These are phyloP conservation scores for Notocelia uddmanniana DNA, from an alignment of 2,888 invertebrate genomes.

Conservation along the genomic window DNA sequence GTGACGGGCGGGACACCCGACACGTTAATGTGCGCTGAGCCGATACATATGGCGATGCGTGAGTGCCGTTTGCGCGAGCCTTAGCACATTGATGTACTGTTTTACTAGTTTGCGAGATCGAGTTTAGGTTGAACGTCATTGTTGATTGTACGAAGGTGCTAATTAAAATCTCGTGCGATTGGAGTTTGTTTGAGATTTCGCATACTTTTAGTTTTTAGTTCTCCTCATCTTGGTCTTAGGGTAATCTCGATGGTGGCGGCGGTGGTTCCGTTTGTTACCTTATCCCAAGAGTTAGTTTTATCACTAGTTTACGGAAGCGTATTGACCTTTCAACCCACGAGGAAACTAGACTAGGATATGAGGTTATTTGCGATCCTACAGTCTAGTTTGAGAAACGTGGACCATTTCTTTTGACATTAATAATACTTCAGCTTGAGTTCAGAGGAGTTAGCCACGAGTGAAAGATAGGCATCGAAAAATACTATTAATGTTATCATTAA, in stretches of 20 bases:
- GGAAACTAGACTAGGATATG: not conserved
- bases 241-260: not conserved
- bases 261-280: not conserved
- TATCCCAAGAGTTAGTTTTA: not conserved
- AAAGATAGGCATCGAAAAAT: not conserved
- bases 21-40: slow-evolving; percentile 81
- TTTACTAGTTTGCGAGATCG: slow-evolving; percentile 45
- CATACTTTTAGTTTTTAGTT: not conserved
- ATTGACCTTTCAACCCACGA: not conserved
- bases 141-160: not conserved
- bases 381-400: not conserved
- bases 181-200: not conserved
- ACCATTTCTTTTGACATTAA: not conserved
- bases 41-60: slow-evolving; percentile 79
- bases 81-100: slow-evolving; percentile 48
- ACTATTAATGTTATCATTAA: not conserved
- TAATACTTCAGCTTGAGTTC: not conserved
- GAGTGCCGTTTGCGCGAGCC: slow-evolving; percentile 58
- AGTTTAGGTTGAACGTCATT: not conserved
- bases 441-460: not conserved
- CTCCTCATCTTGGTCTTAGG: not conserved
- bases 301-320: not conserved
- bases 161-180: not conserved
- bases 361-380: not conserved
- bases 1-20: slow-evolving; percentile 73